Percentiles rank a stretch among this genome's conserved stretches.
Evolutionary conservation across 1,140 invertebrate species (phyloP).

Genomic region (Aphaenogaster ashmeadi): DNA sequence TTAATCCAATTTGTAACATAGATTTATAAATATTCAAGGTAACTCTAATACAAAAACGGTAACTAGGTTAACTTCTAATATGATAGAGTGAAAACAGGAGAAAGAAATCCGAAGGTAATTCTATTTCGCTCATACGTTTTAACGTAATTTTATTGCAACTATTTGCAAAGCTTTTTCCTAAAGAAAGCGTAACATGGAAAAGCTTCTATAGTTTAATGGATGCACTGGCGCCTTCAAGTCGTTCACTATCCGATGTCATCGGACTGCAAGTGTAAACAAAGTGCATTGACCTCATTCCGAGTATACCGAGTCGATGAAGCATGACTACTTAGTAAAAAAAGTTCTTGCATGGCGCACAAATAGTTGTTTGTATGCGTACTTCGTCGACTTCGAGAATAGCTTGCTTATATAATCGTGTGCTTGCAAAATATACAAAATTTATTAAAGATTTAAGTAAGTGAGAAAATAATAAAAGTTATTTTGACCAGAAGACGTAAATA

Average conservation of each 20-base stretch:
- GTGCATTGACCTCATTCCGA: conserved; percentile 42
- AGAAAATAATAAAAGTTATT: not conserved
- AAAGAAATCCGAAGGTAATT: not conserved
- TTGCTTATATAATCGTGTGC: not conserved
- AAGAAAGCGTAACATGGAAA: not conserved
- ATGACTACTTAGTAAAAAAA: conserved; percentile 32
- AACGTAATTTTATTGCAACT: not conserved
- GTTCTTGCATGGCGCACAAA: not conserved
- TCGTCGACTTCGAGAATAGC: not conserved
- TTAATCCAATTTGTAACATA: not conserved
- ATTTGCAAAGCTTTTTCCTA: not conserved
- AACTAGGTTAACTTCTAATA: not conserved
- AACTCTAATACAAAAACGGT: not conserved
- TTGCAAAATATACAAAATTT: not conserved
- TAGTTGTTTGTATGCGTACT: not conserved
- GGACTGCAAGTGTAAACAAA: conserved; percentile 37
- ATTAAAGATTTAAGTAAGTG: not conserved
- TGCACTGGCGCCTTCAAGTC: not conserved
- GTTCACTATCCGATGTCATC: conserved; percentile 22
- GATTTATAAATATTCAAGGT: not conserved
- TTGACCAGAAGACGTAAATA: not conserved
- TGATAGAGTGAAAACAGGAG: not conserved
- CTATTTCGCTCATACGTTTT: not conserved
- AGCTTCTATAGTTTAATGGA: conserved; percentile 16
- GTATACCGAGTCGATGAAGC: conserved; percentile 27